These are phyloP conservation scores for Syngnathus scovelli DNA, from an alignment of 2,113 vertebrate genomes.

Conservation along the genomic window DNA sequence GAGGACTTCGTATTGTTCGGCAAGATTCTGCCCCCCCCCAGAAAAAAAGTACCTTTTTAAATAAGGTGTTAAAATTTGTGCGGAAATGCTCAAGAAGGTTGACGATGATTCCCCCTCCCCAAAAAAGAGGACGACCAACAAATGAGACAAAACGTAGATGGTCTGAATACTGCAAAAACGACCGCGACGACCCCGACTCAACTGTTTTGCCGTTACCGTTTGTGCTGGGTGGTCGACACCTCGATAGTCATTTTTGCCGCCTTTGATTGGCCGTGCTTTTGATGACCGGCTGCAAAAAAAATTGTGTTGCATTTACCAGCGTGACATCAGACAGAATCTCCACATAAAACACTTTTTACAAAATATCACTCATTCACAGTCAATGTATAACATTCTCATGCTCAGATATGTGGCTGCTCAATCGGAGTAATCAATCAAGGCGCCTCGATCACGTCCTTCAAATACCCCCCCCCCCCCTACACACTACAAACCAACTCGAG, in stretches of 20 bases:
- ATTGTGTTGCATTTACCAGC: neutral
- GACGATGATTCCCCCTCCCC: no score
- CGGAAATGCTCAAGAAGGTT: no score
- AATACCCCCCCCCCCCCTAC: constrained; percentile 36
- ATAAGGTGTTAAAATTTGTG: neutral
- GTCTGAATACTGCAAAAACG: neutral
- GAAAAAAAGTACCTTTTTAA: neutral
- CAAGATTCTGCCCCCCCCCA: neutral
- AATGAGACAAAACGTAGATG: no score
- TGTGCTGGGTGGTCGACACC: neutral
- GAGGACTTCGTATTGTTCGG: neutral
- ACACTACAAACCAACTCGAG: constrained; percentile 27
- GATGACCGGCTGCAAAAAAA: neutral
- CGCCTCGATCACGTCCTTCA: constrained; percentile 37
- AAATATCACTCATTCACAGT: constrained; percentile 70
- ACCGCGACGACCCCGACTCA: no score
- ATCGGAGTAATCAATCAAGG: constrained; percentile 38
- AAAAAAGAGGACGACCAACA: no score
- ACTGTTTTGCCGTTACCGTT: neutral
- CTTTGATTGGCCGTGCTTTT: neutral
- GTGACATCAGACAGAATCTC: constrained; percentile 33
- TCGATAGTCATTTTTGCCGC: neutral
- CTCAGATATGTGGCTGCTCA: constrained; percentile 64
- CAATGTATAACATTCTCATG: constrained; percentile 73
- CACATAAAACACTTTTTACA: constrained; percentile 57